Conservation (phyloP, 2,797 vertebrate species). For the Heteromormyrus szaboi region DNA sequence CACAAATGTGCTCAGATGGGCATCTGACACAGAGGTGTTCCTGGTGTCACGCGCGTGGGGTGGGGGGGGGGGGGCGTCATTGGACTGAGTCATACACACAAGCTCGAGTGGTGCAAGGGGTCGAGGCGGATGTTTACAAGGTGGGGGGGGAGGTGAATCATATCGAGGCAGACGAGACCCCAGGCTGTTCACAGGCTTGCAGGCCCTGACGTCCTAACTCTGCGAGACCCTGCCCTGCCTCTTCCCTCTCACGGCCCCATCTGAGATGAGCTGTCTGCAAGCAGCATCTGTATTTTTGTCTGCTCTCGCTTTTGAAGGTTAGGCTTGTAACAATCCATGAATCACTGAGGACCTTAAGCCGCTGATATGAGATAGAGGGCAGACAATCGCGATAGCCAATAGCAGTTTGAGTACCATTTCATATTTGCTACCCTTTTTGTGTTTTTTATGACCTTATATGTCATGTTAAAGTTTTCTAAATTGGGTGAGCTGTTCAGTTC, state of each 20-base stretch:
- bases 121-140: too few relatives aligned
- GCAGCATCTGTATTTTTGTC: neutral
- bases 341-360: neutral
- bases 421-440: neutral
- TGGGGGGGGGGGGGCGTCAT: neutral
- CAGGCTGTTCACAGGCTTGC: neutral
- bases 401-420: neutral
- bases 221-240: neutral
- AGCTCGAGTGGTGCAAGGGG: neutral
- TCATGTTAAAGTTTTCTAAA: neutral
- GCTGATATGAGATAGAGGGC: neutral
- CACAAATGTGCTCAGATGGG: neutral
- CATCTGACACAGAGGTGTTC: neutral
- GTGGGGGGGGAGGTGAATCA: neutral
- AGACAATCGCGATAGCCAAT: neutral
- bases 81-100: neutral
- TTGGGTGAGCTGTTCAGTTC: neutral
- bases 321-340: neutral
- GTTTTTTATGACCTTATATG: neutral
- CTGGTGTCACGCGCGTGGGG: neutral
- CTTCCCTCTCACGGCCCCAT: neutral
- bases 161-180: neutral
- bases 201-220: neutral
- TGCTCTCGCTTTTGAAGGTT: constrained; percentile 3
- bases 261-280: neutral